Evolutionary conservation across 2,888 invertebrate species (phyloP).

Genomic region (Caenorhabditis sp.): DNA sequence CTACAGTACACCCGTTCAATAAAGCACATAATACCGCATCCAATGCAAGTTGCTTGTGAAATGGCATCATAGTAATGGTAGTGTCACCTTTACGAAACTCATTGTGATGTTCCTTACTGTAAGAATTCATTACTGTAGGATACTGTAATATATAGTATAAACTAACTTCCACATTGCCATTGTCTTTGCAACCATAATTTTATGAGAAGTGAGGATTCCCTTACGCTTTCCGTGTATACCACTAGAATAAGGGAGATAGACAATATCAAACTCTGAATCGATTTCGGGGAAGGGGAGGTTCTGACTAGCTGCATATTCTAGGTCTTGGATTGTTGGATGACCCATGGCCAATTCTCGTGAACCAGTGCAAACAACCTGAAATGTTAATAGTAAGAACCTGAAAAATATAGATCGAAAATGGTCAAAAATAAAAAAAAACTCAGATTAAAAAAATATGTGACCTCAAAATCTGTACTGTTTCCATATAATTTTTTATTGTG

Average conservation of each 20-base stretch:
- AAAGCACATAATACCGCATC: conserved; percentile 28
- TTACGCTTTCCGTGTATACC: conserved; percentile 47
- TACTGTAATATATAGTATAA: not conserved
- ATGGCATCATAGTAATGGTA: conserved; percentile 38
- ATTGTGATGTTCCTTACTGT: conserved; percentile 18
- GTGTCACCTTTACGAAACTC: conserved; percentile 22
- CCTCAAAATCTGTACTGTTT: too few species aligned
- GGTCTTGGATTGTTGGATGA: conserved; percentile 30
- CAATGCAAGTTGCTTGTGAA: conserved; percentile 38
- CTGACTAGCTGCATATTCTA: conserved; percentile 21
- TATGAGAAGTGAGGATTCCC: conserved; percentile 34
- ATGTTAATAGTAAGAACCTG: too few species aligned
- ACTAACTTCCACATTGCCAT: conserved; percentile 38
- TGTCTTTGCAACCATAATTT: conserved; percentile 33
- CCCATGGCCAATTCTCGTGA: conserved; percentile 21
- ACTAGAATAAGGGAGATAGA: conserved; percentile 41
- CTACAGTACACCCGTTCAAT: conserved; percentile 28
- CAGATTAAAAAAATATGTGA: too few species aligned
- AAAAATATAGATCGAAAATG: too few species aligned
- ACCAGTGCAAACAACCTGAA: conserved; percentile 36
- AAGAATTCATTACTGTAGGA: conserved; percentile 5
- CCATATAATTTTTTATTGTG: too few species aligned
- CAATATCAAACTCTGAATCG: conserved; percentile 42
- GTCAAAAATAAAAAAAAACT: too few species aligned
- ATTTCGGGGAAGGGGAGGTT: conserved; percentile 27